Evolutionary conservation across 2,797 vertebrate genomes (phyloP).

Genomic region (Catostomus latipinnis): DNA sequence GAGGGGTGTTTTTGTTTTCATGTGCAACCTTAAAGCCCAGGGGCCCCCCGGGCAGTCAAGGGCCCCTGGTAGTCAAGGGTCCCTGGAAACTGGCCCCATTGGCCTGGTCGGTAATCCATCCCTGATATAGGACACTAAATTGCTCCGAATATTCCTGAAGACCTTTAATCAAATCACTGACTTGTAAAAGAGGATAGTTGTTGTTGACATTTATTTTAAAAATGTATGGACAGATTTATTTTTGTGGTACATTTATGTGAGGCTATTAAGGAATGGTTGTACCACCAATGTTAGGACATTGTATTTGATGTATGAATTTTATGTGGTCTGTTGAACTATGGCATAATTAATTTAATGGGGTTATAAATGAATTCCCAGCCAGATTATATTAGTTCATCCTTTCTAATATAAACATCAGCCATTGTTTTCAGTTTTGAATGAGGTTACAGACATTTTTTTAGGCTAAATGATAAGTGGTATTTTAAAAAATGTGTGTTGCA

Average conservation of each 20-base stretch:
- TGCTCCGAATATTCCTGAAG: background rate
- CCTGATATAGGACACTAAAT: background rate
- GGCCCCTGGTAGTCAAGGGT: too few relatives aligned
- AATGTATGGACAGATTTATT: background rate
- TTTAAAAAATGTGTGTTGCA: background rate
- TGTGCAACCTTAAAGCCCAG: too few relatives aligned
- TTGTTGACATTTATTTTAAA: constrained; percentile 25
- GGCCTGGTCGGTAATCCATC: too few relatives aligned
- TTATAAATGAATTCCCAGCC: background rate
- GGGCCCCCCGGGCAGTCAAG: too few relatives aligned
- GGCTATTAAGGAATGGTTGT: background rate
- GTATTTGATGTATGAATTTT: constrained; percentile 6
- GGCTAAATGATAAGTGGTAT: background rate
- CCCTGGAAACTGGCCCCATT: too few relatives aligned
- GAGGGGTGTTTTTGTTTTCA: too few relatives aligned
- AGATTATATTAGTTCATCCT: background rate
- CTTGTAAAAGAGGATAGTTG: constrained; percentile 7
- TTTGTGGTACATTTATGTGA: constrained; percentile 12
- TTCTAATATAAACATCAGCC: background rate
- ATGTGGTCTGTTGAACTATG: constrained; percentile 12
- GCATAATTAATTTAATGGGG: constrained; percentile 24
- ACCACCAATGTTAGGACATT: background rate
- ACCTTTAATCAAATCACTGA: constrained; percentile 14
- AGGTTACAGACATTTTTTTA: background rate
- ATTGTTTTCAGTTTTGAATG: constrained; percentile 1